Conservation (phyloP, 1,140 invertebrate genomes). For the Psix sp. region DNA sequence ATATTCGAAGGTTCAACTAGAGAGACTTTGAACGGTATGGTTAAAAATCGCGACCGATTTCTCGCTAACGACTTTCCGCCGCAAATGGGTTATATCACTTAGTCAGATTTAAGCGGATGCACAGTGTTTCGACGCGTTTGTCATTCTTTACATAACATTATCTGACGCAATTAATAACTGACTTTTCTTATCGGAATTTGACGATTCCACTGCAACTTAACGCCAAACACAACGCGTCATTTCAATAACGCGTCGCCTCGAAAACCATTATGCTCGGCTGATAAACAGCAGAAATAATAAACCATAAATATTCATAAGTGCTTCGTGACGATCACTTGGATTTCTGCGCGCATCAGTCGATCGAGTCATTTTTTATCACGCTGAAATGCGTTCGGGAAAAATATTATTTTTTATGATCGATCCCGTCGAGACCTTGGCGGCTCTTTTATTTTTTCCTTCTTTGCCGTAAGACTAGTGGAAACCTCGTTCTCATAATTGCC, state of each 20-base stretch:
- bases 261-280: slow-evolving; percentile 21
- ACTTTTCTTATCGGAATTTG: slow-evolving; percentile 22
- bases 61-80: background rate
- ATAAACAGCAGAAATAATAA: slow-evolving; percentile 43
- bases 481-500: slow-evolving; percentile 27
- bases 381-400: background rate
- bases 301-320: slow-evolving; percentile 39
- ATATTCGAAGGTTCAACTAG: too few species aligned
- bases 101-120: slow-evolving; percentile 1
- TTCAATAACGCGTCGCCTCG: slow-evolving; percentile 4
- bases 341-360: slow-evolving; percentile 10
- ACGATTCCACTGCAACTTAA: slow-evolving; percentile 9
- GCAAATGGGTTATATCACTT: too few species aligned
- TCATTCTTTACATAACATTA: slow-evolving; percentile 22
- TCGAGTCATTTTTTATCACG: slow-evolving; percentile 13
- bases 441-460: too few species aligned
- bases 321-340: slow-evolving; percentile 16
- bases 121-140: slow-evolving; percentile 1
- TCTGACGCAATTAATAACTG: slow-evolving; percentile 35
- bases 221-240: slow-evolving; percentile 14
- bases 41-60: too few species aligned
- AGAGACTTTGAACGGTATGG: too few species aligned
- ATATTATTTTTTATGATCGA: too few species aligned
- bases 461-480: too few species aligned
- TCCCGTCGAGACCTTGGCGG: too few species aligned